Conservation (phyloP, 2,113 vertebrate genomes). For the Oreamnos americanus region DNA sequence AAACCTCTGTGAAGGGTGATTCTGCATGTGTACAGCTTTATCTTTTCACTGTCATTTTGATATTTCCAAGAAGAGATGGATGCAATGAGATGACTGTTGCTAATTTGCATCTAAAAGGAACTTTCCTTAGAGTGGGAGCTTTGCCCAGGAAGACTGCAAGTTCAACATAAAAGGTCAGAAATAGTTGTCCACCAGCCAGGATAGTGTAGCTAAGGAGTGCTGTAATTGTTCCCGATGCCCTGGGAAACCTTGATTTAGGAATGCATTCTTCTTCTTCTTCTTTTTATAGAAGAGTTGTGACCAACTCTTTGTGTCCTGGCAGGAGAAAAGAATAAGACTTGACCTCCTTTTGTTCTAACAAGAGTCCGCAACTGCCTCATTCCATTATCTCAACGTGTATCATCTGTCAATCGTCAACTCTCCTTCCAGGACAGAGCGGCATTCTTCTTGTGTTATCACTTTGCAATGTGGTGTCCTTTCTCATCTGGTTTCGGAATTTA, state of each 20-base stretch:
- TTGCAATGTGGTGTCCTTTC: conserved; percentile 41
- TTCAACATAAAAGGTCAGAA: conserved; percentile 29
- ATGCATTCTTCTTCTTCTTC: conserved; percentile 36
- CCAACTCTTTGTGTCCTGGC: conserved; percentile 33
- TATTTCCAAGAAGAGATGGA: conserved; percentile 5
- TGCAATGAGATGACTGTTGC: background rate
- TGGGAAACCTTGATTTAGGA: conserved; percentile 19
- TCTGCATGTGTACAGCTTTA: background rate
- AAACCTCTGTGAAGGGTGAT: background rate
- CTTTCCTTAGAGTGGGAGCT: background rate
- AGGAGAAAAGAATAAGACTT: conserved; percentile 45
- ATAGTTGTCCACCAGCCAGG: background rate
- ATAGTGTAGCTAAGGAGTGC: background rate
- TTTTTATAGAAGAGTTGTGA: conserved; percentile 45
- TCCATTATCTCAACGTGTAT: conserved; percentile 37
- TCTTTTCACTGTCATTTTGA: background rate
- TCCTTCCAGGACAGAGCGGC: conserved; percentile 54
- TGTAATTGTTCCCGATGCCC: background rate
- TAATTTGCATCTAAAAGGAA: conserved; percentile 43
- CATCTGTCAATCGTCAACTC: conserved; percentile 47
- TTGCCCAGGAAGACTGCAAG: background rate
- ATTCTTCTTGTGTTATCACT: conserved; percentile 26
- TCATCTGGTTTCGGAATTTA: conserved; percentile 56
- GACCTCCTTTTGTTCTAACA: conserved; percentile 54
- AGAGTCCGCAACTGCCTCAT: conserved; percentile 23